A percentile compares a stretch with the other conserved stretches of the same genome.
Conservation (phyloP, 2,888 invertebrate species). For the Lysandra bellargus region DNA sequence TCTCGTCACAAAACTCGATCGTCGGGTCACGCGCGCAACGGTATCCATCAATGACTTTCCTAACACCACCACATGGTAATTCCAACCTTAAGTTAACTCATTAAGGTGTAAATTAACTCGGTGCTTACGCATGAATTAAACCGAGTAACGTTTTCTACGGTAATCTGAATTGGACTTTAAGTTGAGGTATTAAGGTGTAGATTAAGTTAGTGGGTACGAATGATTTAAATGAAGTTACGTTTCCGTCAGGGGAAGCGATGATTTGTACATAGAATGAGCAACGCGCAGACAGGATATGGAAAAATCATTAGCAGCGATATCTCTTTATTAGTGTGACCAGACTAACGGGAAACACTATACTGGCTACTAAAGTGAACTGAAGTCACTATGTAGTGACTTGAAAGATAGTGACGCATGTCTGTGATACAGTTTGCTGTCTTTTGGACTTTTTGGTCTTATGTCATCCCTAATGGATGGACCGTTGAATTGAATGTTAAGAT, state of each 20-base stretch:
- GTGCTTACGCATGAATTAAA: conserved; percentile 53
- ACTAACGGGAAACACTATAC: background rate
- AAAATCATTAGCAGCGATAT: background rate
- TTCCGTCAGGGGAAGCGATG: conserved; percentile 42
- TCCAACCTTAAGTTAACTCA: conserved; percentile 35
- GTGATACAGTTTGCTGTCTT: too few species aligned
- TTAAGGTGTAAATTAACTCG: conserved; percentile 48
- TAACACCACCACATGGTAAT: conserved; percentile 50
- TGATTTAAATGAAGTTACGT: conserved; percentile 55
- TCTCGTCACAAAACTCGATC: conserved; percentile 49
- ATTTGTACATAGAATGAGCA: conserved; percentile 17
- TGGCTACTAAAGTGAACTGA: too few species aligned
- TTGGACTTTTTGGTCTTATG: too few species aligned
- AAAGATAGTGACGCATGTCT: too few species aligned
- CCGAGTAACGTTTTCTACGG: conserved; percentile 49
- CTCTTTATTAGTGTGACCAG: background rate
- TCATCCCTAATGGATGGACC: too few species aligned
- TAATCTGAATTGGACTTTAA: conserved; percentile 45
- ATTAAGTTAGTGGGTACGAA: conserved; percentile 45
- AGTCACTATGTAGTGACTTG: too few species aligned
- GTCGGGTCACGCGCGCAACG: conserved; percentile 58
- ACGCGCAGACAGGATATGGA: background rate
- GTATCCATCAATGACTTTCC: conserved; percentile 64
- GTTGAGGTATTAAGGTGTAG: conserved; percentile 43
- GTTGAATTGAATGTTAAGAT: too few species aligned